Evolutionary conservation across 2,113 vertebrate species (phyloP).

Genomic region (Canis aureus): DNA sequence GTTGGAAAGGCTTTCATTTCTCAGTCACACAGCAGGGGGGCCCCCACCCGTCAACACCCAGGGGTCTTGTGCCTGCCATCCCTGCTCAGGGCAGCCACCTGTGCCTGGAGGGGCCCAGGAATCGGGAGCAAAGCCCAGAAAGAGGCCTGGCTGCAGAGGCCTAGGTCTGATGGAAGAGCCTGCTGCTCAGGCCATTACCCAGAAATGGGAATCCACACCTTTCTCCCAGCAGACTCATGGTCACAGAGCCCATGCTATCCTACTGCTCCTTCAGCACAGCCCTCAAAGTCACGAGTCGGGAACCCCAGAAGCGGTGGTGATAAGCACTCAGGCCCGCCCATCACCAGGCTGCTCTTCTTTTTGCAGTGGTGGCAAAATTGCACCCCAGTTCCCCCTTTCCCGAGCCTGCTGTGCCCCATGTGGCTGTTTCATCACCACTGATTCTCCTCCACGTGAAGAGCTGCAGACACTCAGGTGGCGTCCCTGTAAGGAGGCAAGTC

Average conservation of each 20-base stretch:
- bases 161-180: background rate
- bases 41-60: background rate
- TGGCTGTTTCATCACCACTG: fast-evolving
- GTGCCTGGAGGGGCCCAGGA: background rate
- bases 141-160: background rate
- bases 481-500: background rate
- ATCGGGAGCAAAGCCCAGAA: background rate
- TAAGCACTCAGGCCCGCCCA: background rate
- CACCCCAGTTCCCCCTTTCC: fast-evolving
- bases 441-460: fast-evolving
- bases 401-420: fast-evolving
- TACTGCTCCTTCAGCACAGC: background rate
- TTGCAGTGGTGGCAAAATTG: fast-evolving
- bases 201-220: fast-evolving
- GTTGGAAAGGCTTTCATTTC: too few relatives aligned
- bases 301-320: background rate
- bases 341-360: background rate
- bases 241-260: background rate
- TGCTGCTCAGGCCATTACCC: background rate
- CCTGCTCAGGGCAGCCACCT: background rate
- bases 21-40: background rate
- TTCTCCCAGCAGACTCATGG: background rate
- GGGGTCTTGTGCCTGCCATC: background rate
- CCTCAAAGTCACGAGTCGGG: background rate
- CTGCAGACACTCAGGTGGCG: fast-evolving